These are phyloP conservation scores for Drepana falcataria DNA, from an alignment of 2,888 invertebrate species.

Conservation along the genomic window DNA sequence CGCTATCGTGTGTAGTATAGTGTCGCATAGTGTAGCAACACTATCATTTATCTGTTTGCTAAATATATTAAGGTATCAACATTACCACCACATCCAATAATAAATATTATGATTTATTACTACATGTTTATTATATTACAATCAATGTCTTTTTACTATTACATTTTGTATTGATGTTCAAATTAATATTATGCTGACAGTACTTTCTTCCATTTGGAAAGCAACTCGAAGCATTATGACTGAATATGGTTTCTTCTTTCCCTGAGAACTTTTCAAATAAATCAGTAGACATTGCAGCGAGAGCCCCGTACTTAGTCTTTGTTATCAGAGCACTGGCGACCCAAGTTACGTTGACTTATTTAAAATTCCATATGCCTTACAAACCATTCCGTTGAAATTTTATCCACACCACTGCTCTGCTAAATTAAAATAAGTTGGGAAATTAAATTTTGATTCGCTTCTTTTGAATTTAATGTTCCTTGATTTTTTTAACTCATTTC, in stretches of 20 bases:
- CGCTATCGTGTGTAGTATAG: too few relatives aligned
- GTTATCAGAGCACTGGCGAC: constrained; percentile 48
- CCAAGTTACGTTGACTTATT: constrained; percentile 52
- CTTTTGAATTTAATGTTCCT: background rate
- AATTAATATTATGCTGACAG: constrained; percentile 22
- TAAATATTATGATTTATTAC: too few relatives aligned
- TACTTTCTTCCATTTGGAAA: constrained; percentile 17
- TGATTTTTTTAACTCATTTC: background rate
- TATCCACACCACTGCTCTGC: constrained; percentile 7
- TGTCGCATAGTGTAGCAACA: too few relatives aligned
- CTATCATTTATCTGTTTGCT: too few relatives aligned
- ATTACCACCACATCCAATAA: too few relatives aligned
- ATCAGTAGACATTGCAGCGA: constrained; percentile 57
- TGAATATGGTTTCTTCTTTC: constrained; percentile 46
- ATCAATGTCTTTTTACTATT: too few relatives aligned
- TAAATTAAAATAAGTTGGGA: background rate
- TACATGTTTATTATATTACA: too few relatives aligned
- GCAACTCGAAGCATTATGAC: constrained; percentile 36
- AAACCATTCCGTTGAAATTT: constrained; percentile 18
- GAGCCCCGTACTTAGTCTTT: constrained; percentile 43
- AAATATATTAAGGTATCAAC: too few relatives aligned
- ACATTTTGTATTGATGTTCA: constrained; percentile 1
- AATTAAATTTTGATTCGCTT: background rate
- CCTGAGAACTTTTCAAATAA: constrained; percentile 59
- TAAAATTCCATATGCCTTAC: constrained; percentile 50